Percentiles rank a stretch among this genome's conserved stretches.
These are phyloP conservation scores for Saguinus imperator DNA, from an alignment of 2,113 vertebrate species.

Conservation along the genomic window DNA sequence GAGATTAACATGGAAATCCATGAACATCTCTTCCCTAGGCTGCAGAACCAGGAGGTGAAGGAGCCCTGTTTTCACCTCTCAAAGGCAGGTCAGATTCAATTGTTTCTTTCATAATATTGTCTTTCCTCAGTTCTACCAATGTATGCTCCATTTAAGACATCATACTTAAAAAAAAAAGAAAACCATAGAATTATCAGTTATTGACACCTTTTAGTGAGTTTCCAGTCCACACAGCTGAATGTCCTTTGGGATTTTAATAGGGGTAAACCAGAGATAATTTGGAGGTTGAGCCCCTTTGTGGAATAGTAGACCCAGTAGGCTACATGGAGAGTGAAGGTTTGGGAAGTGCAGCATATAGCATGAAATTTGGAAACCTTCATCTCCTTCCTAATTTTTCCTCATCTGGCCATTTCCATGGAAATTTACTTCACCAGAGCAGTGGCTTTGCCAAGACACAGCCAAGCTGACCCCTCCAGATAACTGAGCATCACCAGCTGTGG, in stretches of 20 bases:
- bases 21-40: neutral
- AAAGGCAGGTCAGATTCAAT: neutral
- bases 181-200: neutral
- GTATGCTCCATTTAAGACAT: neutral
- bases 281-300: neutral
- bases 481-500: neutral
- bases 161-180: neutral
- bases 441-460: neutral
- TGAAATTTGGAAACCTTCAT: conserved; percentile 6
- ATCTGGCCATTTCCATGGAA: neutral
- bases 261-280: neutral
- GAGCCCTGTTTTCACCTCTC: neutral
- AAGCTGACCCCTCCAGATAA: neutral
- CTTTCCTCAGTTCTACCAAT: neutral
- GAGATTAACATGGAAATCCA: neutral
- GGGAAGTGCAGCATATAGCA: neutral
- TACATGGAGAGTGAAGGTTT: neutral
- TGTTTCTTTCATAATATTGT: conserved; percentile 8
- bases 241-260: neutral
- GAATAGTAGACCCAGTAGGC: neutral
- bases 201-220: neutral
- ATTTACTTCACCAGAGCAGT: neutral
- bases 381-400: neutral
- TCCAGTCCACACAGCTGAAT: neutral
- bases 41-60: neutral